These are phyloP conservation scores for Tretioscincus oriximinensis DNA, from an alignment of 2,113 vertebrate species.

Conservation along the genomic window DNA sequence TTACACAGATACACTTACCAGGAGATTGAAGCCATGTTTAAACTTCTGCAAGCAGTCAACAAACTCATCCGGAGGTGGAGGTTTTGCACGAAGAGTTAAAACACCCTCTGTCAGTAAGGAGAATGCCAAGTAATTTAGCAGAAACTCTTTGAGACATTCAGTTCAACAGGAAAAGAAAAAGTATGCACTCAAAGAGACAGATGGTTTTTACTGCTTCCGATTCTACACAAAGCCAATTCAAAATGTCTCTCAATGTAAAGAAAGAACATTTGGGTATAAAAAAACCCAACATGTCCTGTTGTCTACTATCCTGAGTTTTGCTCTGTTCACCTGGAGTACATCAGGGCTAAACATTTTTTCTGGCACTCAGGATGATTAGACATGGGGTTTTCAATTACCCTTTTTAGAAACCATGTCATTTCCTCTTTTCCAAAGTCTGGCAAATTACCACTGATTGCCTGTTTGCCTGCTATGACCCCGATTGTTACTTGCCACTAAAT, in stretches of 20 bases:
- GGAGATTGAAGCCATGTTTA: slow-evolving; percentile 95
- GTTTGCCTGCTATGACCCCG: too few relatives aligned
- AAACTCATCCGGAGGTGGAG: slow-evolving; percentile 88
- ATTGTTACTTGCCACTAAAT: too few relatives aligned
- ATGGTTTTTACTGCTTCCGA: too few relatives aligned
- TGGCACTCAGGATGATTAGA: not conserved
- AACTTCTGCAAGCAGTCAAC: slow-evolving; percentile 97
- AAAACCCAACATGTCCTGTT: too few relatives aligned
- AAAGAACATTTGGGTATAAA: not conserved
- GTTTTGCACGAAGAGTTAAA: slow-evolving; percentile 89
- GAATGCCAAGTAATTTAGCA: slow-evolving; percentile 8
- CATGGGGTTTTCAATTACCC: too few relatives aligned
- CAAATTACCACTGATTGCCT: too few relatives aligned
- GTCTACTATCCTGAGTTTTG: too few relatives aligned
- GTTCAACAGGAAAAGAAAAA: not conserved
- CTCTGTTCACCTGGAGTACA: too few relatives aligned
- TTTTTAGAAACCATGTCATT: too few relatives aligned
- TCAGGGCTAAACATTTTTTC: not conserved
- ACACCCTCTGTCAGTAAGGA: slow-evolving; percentile 87
- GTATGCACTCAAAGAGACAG: not conserved
- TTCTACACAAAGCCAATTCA: not conserved
- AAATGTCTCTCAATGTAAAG: not conserved
- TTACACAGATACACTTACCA: slow-evolving; percentile 74
- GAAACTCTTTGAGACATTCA: not conserved
- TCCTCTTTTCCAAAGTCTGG: too few relatives aligned